Base-by-base conservation (phyloP, 1,140 invertebrate genomes). In the Atta texana region DNA sequence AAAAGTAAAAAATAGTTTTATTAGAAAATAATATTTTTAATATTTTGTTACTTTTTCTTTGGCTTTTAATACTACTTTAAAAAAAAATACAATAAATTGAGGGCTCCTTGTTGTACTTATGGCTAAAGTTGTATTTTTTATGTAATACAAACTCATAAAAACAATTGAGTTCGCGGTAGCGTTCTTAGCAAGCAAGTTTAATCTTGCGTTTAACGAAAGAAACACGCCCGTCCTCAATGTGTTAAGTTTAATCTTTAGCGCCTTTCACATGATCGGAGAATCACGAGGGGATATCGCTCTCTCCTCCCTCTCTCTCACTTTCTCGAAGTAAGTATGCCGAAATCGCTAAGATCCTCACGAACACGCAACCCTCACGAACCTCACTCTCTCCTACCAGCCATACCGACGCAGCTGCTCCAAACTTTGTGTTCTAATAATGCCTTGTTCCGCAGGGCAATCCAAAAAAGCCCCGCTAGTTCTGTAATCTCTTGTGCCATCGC, bases 401-500 rank as follows among this genome's bases (percentile, higher is more conserved):
- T 63, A 77, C 72, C 55, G 89, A 90, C 61, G 86, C 90, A 87
- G 64, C 81, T 74, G 55, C 69, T 61, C 89, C 82, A 49, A 44
- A 80, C 81, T 88, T 63, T 88, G 72, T 90, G 89, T 90, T 84
- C 64, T 90, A 90, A 86, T 55, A 88, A 84, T 78, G 89, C 76
- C 86, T 90, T 85, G 86, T 75, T 78, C 53, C 78, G 86, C 86
- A 91, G 89, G 89, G 77, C 51, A 57, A 68, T 64, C 77, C 61
- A 69, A 51, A 51, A 51, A 88, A 78, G 44, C 87, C 90, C 81
- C 77, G 87, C 90, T 90, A 88, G 89, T 90, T 84, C 66, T 86
- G 90, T 90, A 80, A 88, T 87, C 66, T 90, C 87, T 80, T 91
- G 87, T 91, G 87, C 87, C 90, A 80, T 71, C 85, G 87, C 89